A percentile compares a stretch with the other conserved stretches of the same genome.
These are phyloP conservation scores for Tetrapedia diversipes DNA, from an alignment of 2,888 invertebrate genomes.

Conservation along the genomic window DNA sequence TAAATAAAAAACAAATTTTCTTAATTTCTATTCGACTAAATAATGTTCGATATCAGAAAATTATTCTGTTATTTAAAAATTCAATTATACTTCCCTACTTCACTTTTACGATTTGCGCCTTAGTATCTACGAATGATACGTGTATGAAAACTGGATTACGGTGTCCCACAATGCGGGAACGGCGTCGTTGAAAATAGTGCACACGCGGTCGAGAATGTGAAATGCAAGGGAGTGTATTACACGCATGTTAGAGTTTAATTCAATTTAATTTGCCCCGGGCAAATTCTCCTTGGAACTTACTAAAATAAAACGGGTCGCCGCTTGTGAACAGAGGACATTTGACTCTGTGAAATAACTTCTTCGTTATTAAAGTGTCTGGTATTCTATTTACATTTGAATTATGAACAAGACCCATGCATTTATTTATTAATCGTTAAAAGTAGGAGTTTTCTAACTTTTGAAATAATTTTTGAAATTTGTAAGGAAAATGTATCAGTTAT, in stretches of 20 bases:
- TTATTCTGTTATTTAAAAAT: too few species aligned
- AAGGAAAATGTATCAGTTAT: too few species aligned
- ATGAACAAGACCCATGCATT: conserved; percentile 10
- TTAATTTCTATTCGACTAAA: too few species aligned
- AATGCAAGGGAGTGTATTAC: neutral
- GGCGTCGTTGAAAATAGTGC: conserved; percentile 7
- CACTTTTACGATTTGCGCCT: conserved; percentile 37
- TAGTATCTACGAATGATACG: conserved; percentile 7
- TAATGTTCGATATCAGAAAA: too few species aligned
- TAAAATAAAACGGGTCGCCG: conserved; percentile 4
- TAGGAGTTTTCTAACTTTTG: neutral
- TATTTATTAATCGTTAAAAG: conserved; percentile 1
- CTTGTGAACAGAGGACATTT: conserved; percentile 4
- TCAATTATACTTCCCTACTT: too few species aligned
- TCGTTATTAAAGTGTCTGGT: neutral
- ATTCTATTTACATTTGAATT: conserved; percentile 36
- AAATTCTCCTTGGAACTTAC: conserved; percentile 9
- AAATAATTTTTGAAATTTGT: too few species aligned
- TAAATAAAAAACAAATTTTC: too few species aligned
- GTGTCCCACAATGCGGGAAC: conserved; percentile 1
- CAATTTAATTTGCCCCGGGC: conserved; percentile 44
- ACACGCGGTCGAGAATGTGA: neutral
- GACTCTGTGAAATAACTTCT: conserved; percentile 39
- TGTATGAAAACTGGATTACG: conserved; percentile 37
- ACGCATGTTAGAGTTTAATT: conserved; percentile 40